Evolutionary conservation across 2,113 vertebrate species (phyloP).

Genomic region (Lonchura striata): DNA sequence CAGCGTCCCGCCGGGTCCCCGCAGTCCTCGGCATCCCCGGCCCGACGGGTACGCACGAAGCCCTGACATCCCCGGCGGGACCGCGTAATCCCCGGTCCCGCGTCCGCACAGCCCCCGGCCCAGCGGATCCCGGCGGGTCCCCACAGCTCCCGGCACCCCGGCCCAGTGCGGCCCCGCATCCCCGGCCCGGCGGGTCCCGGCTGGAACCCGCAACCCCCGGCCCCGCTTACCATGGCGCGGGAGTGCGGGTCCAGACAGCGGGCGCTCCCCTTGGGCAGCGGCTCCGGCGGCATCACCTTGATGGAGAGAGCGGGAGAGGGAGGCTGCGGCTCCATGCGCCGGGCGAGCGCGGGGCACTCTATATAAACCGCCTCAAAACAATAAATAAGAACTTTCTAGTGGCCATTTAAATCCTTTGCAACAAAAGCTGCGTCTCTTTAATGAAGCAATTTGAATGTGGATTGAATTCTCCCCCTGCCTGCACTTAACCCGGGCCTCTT

Average conservation of each 20-base stretch:
- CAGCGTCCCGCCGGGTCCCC: background rate
- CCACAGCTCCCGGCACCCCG: background rate
- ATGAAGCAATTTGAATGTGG: slow-evolving; percentile 96
- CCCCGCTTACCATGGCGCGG: slow-evolving; percentile 84
- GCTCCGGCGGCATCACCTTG: slow-evolving; percentile 88
- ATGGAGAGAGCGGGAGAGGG: slow-evolving; percentile 71
- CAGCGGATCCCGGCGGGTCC: background rate
- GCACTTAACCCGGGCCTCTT: slow-evolving; percentile 92
- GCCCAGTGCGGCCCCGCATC: background rate
- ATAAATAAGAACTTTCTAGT: slow-evolving; percentile 85
- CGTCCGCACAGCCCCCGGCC: background rate
- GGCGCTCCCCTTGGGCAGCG: slow-evolving; percentile 81
- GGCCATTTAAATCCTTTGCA: slow-evolving; percentile 86
- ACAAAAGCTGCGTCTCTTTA: slow-evolving; percentile 89
- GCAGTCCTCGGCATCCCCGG: background rate
- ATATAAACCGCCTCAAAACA: slow-evolving; percentile 87
- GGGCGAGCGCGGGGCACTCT: slow-evolving; percentile 76
- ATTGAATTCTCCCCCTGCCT: slow-evolving; percentile 88
- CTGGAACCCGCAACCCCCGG: background rate
- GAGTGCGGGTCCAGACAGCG: slow-evolving; percentile 83
- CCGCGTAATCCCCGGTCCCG: background rate
- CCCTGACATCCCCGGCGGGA: background rate
- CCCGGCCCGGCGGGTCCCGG: background rate
- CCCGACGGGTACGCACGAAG: background rate
- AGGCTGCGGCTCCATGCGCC: slow-evolving; percentile 55